Evolutionary conservation across 2,797 vertebrate genomes (phyloP).

Genomic region (Falco rusticolus): DNA sequence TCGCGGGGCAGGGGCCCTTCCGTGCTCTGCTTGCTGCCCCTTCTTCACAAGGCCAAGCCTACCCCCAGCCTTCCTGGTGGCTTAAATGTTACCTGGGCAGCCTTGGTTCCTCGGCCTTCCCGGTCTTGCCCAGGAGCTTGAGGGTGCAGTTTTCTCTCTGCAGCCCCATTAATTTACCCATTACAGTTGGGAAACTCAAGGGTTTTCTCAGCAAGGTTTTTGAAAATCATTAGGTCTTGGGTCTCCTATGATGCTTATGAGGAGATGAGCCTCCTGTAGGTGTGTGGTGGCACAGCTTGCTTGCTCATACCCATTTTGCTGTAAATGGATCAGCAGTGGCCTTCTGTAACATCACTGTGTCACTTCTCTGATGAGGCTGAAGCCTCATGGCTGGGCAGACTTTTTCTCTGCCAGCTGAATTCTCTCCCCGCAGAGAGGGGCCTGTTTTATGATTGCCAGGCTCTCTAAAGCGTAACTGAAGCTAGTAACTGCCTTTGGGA

Average conservation of each 20-base stretch:
- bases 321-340: background rate
- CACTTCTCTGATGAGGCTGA: rapidly evolving
- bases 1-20: too few relatives aligned
- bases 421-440: background rate
- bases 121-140: rapidly evolving
- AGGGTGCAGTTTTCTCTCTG: rapidly evolving
- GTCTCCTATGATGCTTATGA: rapidly evolving
- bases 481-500: background rate
- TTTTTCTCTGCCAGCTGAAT: background rate
- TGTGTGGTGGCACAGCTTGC: background rate
- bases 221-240: rapidly evolving
- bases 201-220: rapidly evolving
- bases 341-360: background rate
- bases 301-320: rapidly evolving
- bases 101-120: background rate
- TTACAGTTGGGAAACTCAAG: background rate
- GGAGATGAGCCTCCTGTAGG: background rate
- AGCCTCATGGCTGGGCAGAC: rapidly evolving
- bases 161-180: rapidly evolving
- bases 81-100: background rate
- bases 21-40: background rate
- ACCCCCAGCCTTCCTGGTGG: rapidly evolving
- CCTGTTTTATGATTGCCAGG: background rate
- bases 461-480: background rate
- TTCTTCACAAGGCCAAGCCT: rapidly evolving